Conservation (phyloP, 2,888 invertebrate genomes). For the Pollenia angustigena region DNA sequence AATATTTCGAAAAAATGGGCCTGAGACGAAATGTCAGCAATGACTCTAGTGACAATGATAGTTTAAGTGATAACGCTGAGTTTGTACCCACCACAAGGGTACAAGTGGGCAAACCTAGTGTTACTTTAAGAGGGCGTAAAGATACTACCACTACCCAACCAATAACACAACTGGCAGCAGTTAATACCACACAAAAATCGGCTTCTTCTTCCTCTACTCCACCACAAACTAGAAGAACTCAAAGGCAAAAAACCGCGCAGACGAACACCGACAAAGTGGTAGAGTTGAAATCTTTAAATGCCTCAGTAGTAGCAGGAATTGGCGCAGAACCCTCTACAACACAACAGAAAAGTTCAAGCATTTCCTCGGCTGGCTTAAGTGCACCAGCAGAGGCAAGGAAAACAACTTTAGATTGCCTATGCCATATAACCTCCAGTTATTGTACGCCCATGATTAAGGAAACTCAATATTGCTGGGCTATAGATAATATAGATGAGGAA, state of each 20-base stretch:
- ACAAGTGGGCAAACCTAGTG: conserved; percentile 82
- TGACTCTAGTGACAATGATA: conserved; percentile 80
- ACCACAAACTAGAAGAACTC: conserved; percentile 50
- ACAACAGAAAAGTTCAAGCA: conserved; percentile 6
- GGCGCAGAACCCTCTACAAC: neutral
- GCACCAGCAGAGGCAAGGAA: conserved; percentile 62
- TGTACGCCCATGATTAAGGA: conserved; percentile 85
- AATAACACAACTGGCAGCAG: neutral
- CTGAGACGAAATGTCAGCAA: conserved; percentile 79
- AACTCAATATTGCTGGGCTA: conserved; percentile 87
- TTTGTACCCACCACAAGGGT: conserved; percentile 82
- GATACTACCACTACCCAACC: conserved; percentile 73
- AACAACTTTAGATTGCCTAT: conserved; percentile 84
- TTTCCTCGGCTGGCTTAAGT: conserved; percentile 14
- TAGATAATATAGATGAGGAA: conserved; percentile 90
- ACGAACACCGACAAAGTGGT: conserved; percentile 46
- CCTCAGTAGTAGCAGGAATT: conserved; percentile 60
- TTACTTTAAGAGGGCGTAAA: conserved; percentile 81
- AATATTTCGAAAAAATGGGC: conserved; percentile 86
- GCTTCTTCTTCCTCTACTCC: conserved; percentile 55
- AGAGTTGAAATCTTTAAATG: conserved; percentile 71
- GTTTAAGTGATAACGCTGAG: conserved; percentile 83
- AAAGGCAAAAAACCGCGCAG: conserved; percentile 24
- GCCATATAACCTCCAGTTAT: conserved; percentile 85
- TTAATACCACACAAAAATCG: conserved; percentile 50